These are phyloP conservation scores for Pantala flavescens DNA, from an alignment of 1,140 invertebrate genomes.

Conservation along the genomic window DNA sequence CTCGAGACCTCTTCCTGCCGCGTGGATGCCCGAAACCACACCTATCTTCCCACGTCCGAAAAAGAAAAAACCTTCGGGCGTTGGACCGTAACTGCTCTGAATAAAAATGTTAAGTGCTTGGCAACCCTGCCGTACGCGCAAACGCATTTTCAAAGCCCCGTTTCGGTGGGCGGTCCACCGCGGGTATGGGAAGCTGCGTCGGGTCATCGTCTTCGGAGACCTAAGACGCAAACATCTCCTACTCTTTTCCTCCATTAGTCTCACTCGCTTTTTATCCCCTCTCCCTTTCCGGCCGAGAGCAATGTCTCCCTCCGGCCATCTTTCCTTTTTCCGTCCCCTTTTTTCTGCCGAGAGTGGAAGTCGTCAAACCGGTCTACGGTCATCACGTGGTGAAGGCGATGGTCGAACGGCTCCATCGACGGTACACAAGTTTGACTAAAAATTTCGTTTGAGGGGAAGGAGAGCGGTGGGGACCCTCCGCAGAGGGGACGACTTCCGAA, in stretches of 20 bases:
- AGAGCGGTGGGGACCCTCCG: neutral
- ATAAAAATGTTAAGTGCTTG: too few species aligned
- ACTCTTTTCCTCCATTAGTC: neutral
- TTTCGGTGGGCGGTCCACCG: too few species aligned
- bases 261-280: neutral
- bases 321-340: neutral
- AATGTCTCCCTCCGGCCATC: neutral
- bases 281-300: neutral
- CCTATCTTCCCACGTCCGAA: too few species aligned
- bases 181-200: neutral
- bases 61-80: too few species aligned
- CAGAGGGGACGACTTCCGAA: neutral
- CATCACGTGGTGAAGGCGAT: neutral
- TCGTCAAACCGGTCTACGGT: conserved; percentile 3
- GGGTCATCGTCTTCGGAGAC: neutral
- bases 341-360: neutral
- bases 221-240: neutral
- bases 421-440: too few species aligned
- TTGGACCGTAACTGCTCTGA: too few species aligned
- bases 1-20: too few species aligned
- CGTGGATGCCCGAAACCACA: too few species aligned
- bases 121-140: too few species aligned
- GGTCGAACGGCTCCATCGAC: too few species aligned
- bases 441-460: neutral
- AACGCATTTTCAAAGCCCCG: too few species aligned